Percentiles rank a stretch among this genome's conserved stretches.
Conservation (phyloP, 2,797 vertebrate genomes). For the Labeo calbasu region DNA sequence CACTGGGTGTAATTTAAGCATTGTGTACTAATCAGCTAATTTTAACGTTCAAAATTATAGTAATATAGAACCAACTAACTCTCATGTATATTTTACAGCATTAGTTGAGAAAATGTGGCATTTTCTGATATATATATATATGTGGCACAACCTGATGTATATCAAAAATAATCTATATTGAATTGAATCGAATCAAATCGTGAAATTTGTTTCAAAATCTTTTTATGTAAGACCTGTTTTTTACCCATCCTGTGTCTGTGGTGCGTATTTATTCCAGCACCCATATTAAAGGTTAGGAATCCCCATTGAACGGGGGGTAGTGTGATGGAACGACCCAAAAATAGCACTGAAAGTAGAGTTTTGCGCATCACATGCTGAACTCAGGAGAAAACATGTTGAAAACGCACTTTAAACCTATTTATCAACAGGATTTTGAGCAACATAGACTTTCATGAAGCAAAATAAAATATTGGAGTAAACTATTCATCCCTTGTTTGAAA, state of each 20-base stretch:
- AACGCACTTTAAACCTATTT: slow-evolving; percentile 24
- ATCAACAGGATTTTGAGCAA: not conserved
- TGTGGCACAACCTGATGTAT: too few species aligned
- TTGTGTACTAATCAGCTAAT: too few species aligned
- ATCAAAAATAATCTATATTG: too few species aligned
- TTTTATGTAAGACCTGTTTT: not conserved
- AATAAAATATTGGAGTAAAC: not conserved
- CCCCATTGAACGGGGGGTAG: not conserved
- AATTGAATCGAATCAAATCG: too few species aligned
- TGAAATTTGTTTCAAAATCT: not conserved
- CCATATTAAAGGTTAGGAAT: slow-evolving; percentile 12
- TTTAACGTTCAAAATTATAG: too few species aligned
- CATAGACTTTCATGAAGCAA: not conserved
- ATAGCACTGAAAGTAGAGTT: slow-evolving; percentile 16
- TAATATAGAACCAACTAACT: too few species aligned
- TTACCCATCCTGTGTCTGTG: not conserved
- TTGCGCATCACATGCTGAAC: slow-evolving; percentile 1
- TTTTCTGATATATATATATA: too few species aligned
- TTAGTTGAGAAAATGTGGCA: too few species aligned
- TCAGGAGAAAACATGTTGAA: slow-evolving; percentile 29
- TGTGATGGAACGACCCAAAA: not conserved
- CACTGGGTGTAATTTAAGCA: too few species aligned
- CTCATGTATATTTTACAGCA: not conserved
- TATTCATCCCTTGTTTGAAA: slow-evolving; percentile 1
- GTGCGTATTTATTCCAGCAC: not conserved